Percentiles rank a stretch among this genome's conserved stretches.
These are phyloP conservation scores for Muntiacus reevesi DNA, from an alignment of 2,113 vertebrate species.

Conservation along the genomic window DNA sequence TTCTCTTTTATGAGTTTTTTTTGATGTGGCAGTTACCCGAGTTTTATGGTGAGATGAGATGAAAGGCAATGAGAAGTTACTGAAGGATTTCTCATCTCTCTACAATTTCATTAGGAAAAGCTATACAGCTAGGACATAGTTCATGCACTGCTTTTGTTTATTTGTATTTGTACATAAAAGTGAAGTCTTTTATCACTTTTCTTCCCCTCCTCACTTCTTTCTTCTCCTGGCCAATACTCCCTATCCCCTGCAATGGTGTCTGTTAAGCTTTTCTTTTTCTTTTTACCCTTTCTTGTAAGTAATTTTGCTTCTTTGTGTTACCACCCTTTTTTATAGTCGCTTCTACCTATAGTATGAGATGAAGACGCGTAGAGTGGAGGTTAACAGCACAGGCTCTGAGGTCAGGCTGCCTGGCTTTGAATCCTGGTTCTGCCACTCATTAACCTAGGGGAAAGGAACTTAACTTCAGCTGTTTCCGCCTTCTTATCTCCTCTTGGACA, in stretches of 20 bases:
- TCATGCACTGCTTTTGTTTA: background rate
- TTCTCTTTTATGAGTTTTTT: conserved; percentile 30
- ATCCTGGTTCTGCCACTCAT: background rate
- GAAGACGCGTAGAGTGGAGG: background rate
- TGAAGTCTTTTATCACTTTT: background rate
- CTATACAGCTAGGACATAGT: background rate
- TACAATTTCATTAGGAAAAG: background rate
- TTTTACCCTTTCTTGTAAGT: background rate
- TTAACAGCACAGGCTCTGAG: background rate
- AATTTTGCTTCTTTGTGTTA: background rate
- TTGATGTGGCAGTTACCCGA: background rate
- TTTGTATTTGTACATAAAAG: background rate
- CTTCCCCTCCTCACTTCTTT: background rate
- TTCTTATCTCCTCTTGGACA: background rate
- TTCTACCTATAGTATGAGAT: background rate
- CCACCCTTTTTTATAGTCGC: background rate
- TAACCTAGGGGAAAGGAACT: background rate
- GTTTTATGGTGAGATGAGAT: background rate
- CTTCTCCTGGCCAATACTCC: background rate
- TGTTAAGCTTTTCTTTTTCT: background rate
- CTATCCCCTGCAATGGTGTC: background rate
- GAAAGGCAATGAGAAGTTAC: background rate
- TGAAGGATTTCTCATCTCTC: background rate
- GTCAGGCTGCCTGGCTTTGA: background rate
- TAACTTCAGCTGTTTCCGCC: background rate